phyloP scores from a whole-genome alignment of 1,140 invertebrate species.

The Pectinophora gossypiella region DNA sequence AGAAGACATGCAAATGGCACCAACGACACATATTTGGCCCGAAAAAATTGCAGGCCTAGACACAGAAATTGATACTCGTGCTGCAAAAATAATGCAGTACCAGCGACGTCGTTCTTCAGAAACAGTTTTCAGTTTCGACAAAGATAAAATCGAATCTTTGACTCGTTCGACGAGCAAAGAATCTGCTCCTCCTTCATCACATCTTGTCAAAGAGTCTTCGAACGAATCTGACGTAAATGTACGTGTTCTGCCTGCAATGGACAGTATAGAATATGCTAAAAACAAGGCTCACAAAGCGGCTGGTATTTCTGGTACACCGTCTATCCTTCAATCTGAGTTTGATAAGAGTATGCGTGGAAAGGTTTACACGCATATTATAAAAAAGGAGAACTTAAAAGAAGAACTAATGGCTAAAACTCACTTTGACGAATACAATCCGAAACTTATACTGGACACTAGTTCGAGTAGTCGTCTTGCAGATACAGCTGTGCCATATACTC shows the following conservation, averaged over 20 bases:
- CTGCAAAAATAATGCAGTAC: slow-evolving; percentile 64
- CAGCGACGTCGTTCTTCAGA: slow-evolving; percentile 75
- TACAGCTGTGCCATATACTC: slow-evolving; percentile 71
- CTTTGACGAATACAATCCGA: slow-evolving; percentile 79
- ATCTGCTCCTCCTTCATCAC: slow-evolving; percentile 40
- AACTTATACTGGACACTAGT: slow-evolving; percentile 70
- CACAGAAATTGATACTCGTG: slow-evolving; percentile 71
- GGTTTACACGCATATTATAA: slow-evolving; percentile 69
- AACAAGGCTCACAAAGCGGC: slow-evolving; percentile 59
- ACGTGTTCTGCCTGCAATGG: slow-evolving; percentile 71
- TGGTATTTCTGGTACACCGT: slow-evolving; percentile 40
- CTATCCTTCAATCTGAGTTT: slow-evolving; percentile 76
- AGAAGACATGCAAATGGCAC: slow-evolving; percentile 44
- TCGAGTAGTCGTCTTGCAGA: slow-evolving; percentile 71
- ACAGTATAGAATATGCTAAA: slow-evolving; percentile 75
- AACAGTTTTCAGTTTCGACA: slow-evolving; percentile 83
- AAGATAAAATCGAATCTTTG: slow-evolving; percentile 81
- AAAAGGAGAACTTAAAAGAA: slow-evolving; percentile 77
- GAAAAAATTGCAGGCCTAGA: slow-evolving; percentile 75
- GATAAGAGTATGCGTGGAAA: slow-evolving; percentile 76
- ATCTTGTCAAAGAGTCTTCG: slow-evolving; percentile 72
- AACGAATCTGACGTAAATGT: slow-evolving; percentile 76
- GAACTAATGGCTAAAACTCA: slow-evolving; percentile 79
- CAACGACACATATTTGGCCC: slow-evolving; percentile 76
- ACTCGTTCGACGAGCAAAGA: slow-evolving; percentile 74